These are phyloP conservation scores for Tenualosa ilisha DNA, from an alignment of 2,797 vertebrate species.

Conservation along the genomic window DNA sequence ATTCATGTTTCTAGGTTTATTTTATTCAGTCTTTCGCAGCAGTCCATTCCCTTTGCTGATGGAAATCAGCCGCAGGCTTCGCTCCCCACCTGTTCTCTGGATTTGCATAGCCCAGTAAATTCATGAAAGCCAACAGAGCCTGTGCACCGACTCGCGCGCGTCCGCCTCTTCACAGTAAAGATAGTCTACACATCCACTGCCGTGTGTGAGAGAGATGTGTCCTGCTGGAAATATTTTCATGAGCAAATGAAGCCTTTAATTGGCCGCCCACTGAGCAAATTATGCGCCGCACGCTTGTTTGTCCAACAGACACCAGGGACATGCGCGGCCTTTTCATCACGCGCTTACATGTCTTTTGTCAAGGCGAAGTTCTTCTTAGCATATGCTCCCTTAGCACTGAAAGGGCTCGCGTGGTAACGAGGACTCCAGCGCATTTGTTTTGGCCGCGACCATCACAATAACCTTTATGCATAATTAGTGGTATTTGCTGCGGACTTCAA, in stretches of 20 bases:
- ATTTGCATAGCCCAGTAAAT: background rate
- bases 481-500: background rate
- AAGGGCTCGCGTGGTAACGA: slow-evolving; percentile 50
- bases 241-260: slow-evolving; percentile 45
- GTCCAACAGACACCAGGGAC: slow-evolving; percentile 51
- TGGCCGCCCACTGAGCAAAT: slow-evolving; percentile 40
- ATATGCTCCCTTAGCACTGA: slow-evolving; percentile 42
- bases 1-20: background rate
- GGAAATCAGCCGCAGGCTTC: slow-evolving; percentile 5
- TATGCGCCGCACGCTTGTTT: slow-evolving; percentile 48
- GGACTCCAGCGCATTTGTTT: slow-evolving; percentile 41
- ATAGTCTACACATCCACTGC: slow-evolving; percentile 20
- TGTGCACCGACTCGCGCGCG: background rate
- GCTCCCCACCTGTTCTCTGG: background rate
- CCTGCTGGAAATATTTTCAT: slow-evolving; percentile 49
- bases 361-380: slow-evolving; percentile 30
- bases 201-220: slow-evolving; percentile 28
- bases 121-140: background rate
- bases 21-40: background rate
- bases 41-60: background rate
- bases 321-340: slow-evolving; percentile 50
- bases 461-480: slow-evolving; percentile 51
- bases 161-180: background rate
- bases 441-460: slow-evolving; percentile 47
- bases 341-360: slow-evolving; percentile 52